Evolutionary conservation across 23 tunicate genomes (phyloP), one percentile per base, ranked within the genome.

Genomic region (Clavelina lepadiformis): DNA sequence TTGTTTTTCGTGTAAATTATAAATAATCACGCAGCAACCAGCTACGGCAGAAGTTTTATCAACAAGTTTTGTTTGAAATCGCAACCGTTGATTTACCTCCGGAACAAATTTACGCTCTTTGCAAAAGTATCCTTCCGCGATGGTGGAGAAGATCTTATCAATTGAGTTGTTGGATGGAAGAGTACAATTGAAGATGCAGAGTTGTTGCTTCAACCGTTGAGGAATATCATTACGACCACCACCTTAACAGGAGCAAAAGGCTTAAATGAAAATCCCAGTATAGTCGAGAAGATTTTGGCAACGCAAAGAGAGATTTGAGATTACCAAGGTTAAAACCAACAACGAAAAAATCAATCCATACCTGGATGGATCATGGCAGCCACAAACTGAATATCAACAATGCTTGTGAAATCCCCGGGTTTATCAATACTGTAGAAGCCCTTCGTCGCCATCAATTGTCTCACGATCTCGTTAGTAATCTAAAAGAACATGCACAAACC

Each of bases 321-420:
- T 44, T 44, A 44, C 15, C 15, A 11, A 44, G 49, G 59, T 53
- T n/a, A 53, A n/a, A n/a, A n/a, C n/a, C n/a, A 44, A 44, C n/a
- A n/a, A n/a, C n/a, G n/a, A n/a, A n/a, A n/a, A n/a, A n/a, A n/a
- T n/a, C n/a, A n/a, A n/a, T 35, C 15, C 64, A 21, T 75, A 79
- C 99, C 99, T 56, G 99, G 99, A 70, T 94, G 99, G 68, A 94
- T 94, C 99, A 94, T 94, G 62, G 99, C 99, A 26, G 99, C 99
- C 24, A 87, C 88, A 35, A 86, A 76, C 41, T 86, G 99, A 57
- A 94, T 80, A 58, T 94, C 99, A 27, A 94, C 99, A 58, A 94
- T 94, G 24, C 77, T 94, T 32, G 94, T 94, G 83, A 94, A 80
- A 51, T 94, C 99, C 0, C 99, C 99, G 4, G 99, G 99, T 78